Base-by-base conservation (phyloP, 2,888 invertebrate species). In the Gymnosoma rotundatum region DNA sequence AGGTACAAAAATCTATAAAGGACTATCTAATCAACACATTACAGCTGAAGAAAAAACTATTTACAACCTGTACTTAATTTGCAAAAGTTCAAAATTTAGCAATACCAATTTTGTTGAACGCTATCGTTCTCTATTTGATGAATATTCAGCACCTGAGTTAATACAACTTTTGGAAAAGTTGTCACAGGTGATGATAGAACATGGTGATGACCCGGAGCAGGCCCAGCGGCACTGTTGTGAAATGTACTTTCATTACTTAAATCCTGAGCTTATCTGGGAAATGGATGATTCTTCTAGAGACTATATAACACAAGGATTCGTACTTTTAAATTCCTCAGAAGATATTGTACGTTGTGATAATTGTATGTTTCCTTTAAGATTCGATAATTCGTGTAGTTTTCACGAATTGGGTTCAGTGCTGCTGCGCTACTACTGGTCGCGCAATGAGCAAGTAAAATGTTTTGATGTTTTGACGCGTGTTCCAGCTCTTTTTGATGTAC, bases 181-280 rank as follows among this genome's bases (percentile, higher is more conserved):
- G 16, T 88, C 90, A 18, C 83, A 86, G 16, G 88, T 92, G 8
- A 92, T 93, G 91, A 86, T 89, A 38, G 92, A 93, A 66, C 89
- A 92, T 67, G 92, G 92, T 12, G 91, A 92, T 69, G 88, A 83
- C 36, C 83, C 84, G 45, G 86, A 89, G n/a, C 89, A 91, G 74
- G 90, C 92, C 25, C 64, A 90, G 89, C 88, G 89, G 66, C 90
- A 91, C 81, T 92, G 92, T 84, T 92, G 89, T 80, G 91, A 91
- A 70, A 92, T 92, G 91, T 92, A 92, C 83, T 92, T 92, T 67
- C 90, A 92, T 84, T 92, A 92, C 87, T 87, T 92, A 66, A 92
- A 92, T 81, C 90, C 91, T 14, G 92, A 92, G 78, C 89, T 92
- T 10, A 91, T 92, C 48, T 92, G 92, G 91, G 92, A 92, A 85